A percentile compares a stretch with the other conserved stretches of the same genome.
Evolutionary conservation across 2,888 invertebrate genomes (phyloP).

Genomic region (Cerceris rybyensis): DNA sequence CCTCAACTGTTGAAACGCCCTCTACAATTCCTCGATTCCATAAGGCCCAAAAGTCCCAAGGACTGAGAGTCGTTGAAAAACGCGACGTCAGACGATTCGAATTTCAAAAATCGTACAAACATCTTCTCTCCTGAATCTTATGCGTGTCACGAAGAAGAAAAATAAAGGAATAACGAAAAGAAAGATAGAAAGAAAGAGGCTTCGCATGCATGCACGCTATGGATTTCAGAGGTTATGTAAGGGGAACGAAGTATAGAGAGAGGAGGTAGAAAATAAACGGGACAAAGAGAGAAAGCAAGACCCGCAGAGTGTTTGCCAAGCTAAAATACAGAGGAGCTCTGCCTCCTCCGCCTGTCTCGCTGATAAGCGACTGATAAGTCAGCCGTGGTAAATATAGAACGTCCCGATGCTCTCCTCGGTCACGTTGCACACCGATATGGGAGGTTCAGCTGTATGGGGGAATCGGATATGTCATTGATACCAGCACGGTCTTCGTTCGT

Average conservation of each 20-base stretch:
- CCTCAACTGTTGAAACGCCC: no score
- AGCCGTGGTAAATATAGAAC: slow-evolving; percentile 69
- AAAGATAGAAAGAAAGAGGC: slow-evolving; percentile 2
- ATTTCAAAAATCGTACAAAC: no score
- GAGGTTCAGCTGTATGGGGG: background rate
- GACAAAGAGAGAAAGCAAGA: slow-evolving; percentile 26
- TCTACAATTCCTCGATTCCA: no score
- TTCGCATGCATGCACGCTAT: background rate
- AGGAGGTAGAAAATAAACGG: slow-evolving; percentile 31
- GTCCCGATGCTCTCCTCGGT: slow-evolving; percentile 50
- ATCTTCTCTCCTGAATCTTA: background rate
- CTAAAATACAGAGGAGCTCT: slow-evolving; percentile 32
- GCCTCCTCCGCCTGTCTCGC: slow-evolving; percentile 62
- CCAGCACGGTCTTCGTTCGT: background rate
- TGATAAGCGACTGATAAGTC: slow-evolving; percentile 72
- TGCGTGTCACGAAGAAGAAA: background rate
- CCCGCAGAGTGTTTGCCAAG: slow-evolving; percentile 38
- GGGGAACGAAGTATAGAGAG: slow-evolving; percentile 3
- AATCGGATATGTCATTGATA: background rate
- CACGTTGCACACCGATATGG: slow-evolving; percentile 36
- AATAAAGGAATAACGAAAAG: background rate
- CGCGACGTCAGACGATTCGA: no score
- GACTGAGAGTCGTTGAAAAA: no score
- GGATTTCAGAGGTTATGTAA: slow-evolving; percentile 33
- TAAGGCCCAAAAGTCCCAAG: no score